Base-by-base conservation (phyloP, 2,888 invertebrate genomes). In the Lamproptera curius region DNA sequence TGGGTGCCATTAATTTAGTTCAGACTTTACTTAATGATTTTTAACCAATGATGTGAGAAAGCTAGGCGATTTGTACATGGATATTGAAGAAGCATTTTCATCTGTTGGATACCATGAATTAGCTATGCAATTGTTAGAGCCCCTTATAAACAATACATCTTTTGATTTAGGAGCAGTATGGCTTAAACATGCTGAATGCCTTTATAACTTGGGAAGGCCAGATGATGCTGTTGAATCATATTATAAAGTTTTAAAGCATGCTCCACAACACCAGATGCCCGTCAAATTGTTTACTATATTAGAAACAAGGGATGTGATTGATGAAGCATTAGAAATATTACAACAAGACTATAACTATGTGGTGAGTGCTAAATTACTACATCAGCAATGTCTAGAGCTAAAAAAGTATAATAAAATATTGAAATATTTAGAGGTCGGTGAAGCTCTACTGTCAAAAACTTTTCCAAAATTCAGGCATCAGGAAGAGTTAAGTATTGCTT, bases 141-240 rank as follows among this genome's bases (percentile, higher is more conserved):
- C 93, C 0, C 82, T 97, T 33, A 92, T 96, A 0, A 89, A 91
- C 52, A 93, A 94, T 56, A 81, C 90, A 26, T 93, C 92, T 54
- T 95, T 91, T 75, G 92, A 93, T 64, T 88, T 96, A 62, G 95
- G 97, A 0, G 96, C 95, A 0, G 95, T 98, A n/a, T 98, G 97
- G 97, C 82, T 98, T 16, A 92, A 94, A 57, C 94, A 96, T 76
- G 98, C 95, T 0, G 97, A 98, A 68, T 97, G 97, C 69, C 89
- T 96, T 59, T 90, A 91, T 39, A 91, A 91, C 47, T 89, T 95
- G 46, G 91, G 91, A 2, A 89, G 92, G 58, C 77, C 91, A 16
- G 91, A 92, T 52, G 93, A 93, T 67, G 95, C 97, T 1, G 92
- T 95, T 16, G 87, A 91, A 44, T 95, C 96, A 1, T 97, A 95